phyloP scores from a whole-genome alignment of 2,113 vertebrate species.

The Larimichthys polyactis region DNA sequence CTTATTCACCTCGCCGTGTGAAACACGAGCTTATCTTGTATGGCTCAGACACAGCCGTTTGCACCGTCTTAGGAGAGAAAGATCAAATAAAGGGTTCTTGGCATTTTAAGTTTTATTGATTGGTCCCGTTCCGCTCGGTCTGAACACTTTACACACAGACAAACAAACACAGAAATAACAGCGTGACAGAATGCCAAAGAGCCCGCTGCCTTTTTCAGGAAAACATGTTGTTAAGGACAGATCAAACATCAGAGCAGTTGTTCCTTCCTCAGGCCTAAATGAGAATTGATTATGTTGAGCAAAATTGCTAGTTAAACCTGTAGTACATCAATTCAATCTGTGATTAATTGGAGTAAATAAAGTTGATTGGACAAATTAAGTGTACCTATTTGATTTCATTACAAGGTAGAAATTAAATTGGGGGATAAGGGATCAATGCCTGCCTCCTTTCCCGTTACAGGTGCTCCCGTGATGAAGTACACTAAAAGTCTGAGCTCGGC shows the following conservation, averaged over 20 bases:
- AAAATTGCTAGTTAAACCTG: constrained; percentile 79
- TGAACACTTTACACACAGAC: constrained; percentile 56
- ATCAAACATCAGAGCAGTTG: constrained; percentile 61
- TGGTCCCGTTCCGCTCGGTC: constrained; percentile 65
- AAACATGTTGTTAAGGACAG: constrained; percentile 66
- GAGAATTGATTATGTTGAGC: constrained; percentile 81
- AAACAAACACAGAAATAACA: constrained; percentile 63
- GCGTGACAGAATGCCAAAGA: constrained; percentile 55
- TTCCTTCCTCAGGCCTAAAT: constrained; percentile 68
- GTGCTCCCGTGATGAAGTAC: constrained; percentile 58
- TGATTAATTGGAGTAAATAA: constrained; percentile 82
- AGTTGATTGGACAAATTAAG: constrained; percentile 83
- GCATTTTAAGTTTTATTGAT: constrained; percentile 81
- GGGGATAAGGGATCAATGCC: constrained; percentile 73
- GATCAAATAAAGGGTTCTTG: constrained; percentile 77
- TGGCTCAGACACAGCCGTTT: constrained; percentile 54
- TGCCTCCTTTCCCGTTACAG: constrained; percentile 55
- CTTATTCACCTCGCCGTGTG: constrained; percentile 68
- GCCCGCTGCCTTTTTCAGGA: constrained; percentile 50
- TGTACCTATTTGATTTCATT: constrained; percentile 80
- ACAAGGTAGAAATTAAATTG: constrained; percentile 77
- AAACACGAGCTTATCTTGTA: constrained; percentile 74
- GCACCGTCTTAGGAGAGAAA: constrained; percentile 63
- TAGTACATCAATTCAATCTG: constrained; percentile 75
- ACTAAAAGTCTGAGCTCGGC: constrained; percentile 44